phyloP scores from a whole-genome alignment of 2,797 vertebrate species.

The Poeciliopsis presidionis region DNA sequence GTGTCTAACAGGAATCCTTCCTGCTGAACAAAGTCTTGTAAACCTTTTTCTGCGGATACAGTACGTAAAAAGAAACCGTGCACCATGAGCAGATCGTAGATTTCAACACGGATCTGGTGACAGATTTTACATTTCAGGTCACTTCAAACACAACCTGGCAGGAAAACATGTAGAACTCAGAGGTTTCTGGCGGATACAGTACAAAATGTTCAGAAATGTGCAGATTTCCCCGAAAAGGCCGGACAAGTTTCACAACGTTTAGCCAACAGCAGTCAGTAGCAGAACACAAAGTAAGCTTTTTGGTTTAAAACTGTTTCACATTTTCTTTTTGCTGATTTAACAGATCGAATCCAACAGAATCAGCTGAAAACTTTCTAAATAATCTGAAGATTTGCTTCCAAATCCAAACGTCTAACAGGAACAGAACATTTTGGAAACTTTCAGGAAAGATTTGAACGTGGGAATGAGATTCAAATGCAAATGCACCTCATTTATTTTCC shows the following conservation, averaged over 20 bases:
- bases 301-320: background rate
- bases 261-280: background rate
- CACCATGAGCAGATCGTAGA: background rate
- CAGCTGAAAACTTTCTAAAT: background rate
- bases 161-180: background rate
- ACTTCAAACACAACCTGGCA: background rate
- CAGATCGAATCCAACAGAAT: background rate
- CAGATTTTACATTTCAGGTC: background rate
- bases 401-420: background rate
- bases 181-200: background rate
- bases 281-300: background rate
- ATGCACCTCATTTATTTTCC: background rate
- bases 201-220: constrained; percentile 6
- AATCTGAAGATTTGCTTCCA: background rate
- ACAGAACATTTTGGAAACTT: background rate
- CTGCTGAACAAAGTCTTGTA: constrained; percentile 63
- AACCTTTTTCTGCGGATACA: constrained; percentile 73
- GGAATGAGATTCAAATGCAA: background rate
- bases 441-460: background rate
- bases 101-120: constrained; percentile 35
- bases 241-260: background rate
- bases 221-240: background rate
- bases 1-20: constrained; percentile 27
- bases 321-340: background rate
- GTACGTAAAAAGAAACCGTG: constrained; percentile 53